Base-by-base conservation (phyloP, 2,113 vertebrate species). In the Monarcha castaneiventris region DNA sequence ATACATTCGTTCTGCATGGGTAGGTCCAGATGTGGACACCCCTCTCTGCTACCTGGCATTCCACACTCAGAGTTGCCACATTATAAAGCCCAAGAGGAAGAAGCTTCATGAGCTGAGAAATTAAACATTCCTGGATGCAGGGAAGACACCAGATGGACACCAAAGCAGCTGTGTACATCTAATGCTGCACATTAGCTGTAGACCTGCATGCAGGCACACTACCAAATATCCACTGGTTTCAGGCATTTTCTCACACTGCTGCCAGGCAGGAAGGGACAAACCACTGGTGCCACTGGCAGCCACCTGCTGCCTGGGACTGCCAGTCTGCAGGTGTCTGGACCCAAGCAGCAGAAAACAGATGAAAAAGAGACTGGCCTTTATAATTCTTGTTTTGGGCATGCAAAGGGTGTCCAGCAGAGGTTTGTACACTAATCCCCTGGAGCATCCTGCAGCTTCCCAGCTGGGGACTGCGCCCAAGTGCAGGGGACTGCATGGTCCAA, bases 31-130 rank as follows among this genome's bases (percentile, higher is more conserved):
- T 14, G 5, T 27, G 41, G 32, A 41, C 32, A 37, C 0, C 3
- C 1, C 2, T 52, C 32, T 69, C 46, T 90, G 48, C 18, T 10
- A 2, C 15, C 32, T 7, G 48, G 33, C 6, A 13, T 10, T 55
- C 2, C 0, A 0, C 7, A 1, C 10, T 13, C 15, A 17, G 27
- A 48, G 2, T 7, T 66, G 26, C 16, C 21, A 7, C 14, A 19
- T 17, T 54, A 26, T 43, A 35, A 87, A 82, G 8, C 7, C n/a
- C 52, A 63, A 39, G n/a, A 54, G 18, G 52, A 88, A 66, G 9
- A 30, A 37, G 16, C 30, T 89, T 17, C 5, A 16, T 3, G 1
- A 85, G 16, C 6, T 3, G 1, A 87, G 37, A 63, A 62, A 58
- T 27, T 25, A 51, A 69, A 54, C 46, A 44, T 10, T 75, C 22